Conservation (phyloP, 2,113 vertebrate genomes). For the Alces alces region DNA sequence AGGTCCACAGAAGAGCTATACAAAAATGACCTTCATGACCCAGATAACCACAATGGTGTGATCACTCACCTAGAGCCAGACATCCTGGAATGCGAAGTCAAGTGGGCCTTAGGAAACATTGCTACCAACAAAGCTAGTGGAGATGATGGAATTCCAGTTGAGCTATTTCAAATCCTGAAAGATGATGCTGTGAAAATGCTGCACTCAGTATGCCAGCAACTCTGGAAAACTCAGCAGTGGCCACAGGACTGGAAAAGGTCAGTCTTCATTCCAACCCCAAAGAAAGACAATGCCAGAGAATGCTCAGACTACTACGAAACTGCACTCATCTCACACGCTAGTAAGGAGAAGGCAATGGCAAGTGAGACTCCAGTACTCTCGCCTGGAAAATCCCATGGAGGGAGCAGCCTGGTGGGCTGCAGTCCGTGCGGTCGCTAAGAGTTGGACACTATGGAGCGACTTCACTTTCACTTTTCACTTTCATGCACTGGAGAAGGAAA, state of each 20-base stretch:
- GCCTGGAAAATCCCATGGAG: no score
- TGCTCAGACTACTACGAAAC: rapidly evolving
- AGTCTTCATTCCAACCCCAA: neutral
- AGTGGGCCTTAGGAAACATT: neutral
- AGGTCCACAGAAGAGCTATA: neutral
- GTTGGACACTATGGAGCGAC: no score
- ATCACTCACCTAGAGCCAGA: neutral
- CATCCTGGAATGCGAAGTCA: neutral
- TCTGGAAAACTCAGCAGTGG: neutral
- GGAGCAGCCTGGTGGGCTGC: no score
- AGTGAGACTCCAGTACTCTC: no score
- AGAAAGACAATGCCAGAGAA: neutral
- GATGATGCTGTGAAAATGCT: neutral
- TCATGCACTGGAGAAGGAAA: no score
- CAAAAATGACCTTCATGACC: neutral
- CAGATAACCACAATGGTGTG: neutral
- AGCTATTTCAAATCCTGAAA: neutral
- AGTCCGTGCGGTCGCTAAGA: no score
- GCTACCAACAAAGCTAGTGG: neutral
- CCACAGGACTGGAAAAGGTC: neutral
- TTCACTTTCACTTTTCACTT: no score
- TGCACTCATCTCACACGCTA: neutral
- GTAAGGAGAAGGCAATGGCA: neutral
- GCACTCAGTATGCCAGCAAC: neutral
- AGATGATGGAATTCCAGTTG: neutral